phyloP scores from a whole-genome alignment of 1,140 invertebrate genomes.

The Acyrthosiphon pisum region DNA sequence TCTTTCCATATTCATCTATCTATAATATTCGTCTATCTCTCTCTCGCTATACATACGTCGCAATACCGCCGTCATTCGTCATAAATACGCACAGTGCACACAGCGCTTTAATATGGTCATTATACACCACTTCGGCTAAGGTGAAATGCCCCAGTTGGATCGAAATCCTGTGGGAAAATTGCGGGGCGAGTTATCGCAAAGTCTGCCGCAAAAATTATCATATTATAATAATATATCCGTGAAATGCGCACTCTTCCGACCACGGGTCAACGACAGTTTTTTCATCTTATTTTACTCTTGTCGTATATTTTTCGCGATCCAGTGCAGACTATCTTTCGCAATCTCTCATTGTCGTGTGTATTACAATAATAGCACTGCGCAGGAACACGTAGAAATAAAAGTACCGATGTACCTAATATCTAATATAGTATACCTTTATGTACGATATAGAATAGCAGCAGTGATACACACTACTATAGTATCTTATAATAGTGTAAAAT shows the following conservation, averaged over 20 bases:
- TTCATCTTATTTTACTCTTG: neutral
- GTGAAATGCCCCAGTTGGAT: neutral
- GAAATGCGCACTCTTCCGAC: neutral
- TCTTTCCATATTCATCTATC: neutral
- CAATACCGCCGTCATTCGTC: neutral
- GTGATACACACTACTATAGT: neutral
- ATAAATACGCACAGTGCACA: neutral
- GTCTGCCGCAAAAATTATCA: neutral
- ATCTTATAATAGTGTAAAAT: neutral
- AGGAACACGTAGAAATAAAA: neutral
- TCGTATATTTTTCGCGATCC: too few species aligned
- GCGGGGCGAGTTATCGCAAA: neutral
- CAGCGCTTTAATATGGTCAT: neutral
- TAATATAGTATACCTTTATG: neutral
- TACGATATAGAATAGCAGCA: neutral
- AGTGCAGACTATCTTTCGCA: neutral
- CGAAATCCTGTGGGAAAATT: neutral
- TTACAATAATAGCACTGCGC: neutral
- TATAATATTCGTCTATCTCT: neutral
- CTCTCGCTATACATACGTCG: neutral
- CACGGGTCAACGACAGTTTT: neutral
- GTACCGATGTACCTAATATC: neutral
- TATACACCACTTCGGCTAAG: neutral
- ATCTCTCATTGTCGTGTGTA: neutral
- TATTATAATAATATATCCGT: neutral